Base-by-base conservation (phyloP, 2,797 vertebrate species). In the Falco biarmicus region DNA sequence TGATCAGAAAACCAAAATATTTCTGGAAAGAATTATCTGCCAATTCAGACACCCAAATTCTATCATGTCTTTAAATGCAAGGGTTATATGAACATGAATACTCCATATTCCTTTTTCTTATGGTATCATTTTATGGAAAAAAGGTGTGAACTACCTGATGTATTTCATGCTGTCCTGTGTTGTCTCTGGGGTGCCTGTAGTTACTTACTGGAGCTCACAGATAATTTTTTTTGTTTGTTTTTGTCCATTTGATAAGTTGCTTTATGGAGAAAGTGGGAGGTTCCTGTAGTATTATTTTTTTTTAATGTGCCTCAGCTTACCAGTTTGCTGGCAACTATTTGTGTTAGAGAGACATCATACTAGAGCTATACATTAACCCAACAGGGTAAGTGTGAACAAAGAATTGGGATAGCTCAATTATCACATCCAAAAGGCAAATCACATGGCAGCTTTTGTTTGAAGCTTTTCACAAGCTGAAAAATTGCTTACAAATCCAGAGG, bases 1-100 rank as follows among this genome's bases (percentile, higher is more conserved):
- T 91, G 53, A 43, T n/a, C 22, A 76, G 41, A 82, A 73, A 60
- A 9, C 0, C 17, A 53, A 70, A 92, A 50, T 37, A 51, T 71
- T 94, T 71, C 59, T 79, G 75, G 87, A 76, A 78, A 88, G 64
- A 66, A 45, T 91, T 91, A 79, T 79, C 66, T 94, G 32, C 51
- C 32, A 80, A 13, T 28, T 76, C 7, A 28, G 41, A 41, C 32
- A 75, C 13, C 6, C 21, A 57, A 24, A 26, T 76, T 63, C 50
- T 65, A 24, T 41, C 5, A 4, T 59, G 19, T 41, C 39, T 80
- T 77, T 88, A 85, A 57, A 76, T 39, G 39, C 24, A 70, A 61
- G 75, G 24, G 14, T 64, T 50, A 21, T 26, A 32, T 5, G 10
- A 69, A 60, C 10, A 15, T 28, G 17, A 59, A 59, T 59, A 24